Conservation (phyloP, 2,888 invertebrate genomes). For the Catocala fraxini region DNA sequence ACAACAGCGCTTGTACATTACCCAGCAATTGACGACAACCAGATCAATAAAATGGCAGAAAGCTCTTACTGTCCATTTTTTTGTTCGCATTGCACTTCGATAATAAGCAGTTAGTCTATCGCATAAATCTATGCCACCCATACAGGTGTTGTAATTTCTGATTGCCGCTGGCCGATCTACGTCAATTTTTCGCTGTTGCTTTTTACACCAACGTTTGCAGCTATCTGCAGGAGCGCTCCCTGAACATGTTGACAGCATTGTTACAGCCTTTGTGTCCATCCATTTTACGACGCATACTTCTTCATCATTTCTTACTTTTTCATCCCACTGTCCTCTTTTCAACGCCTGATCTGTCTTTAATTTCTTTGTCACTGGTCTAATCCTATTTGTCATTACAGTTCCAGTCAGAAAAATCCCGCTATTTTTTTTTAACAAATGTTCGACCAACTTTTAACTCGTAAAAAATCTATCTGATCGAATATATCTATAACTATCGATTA, state of each 20-base stretch:
- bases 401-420: too few relatives aligned
- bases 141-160: constrained; percentile 49
- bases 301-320: constrained; percentile 15
- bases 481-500: too few relatives aligned
- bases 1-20: constrained; percentile 37
- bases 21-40: constrained; percentile 40
- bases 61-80: constrained; percentile 26
- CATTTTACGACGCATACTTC: too few relatives aligned
- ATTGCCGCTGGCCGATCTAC: constrained; percentile 37
- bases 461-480: too few relatives aligned
- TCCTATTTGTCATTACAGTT: too few relatives aligned
- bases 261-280: too few relatives aligned
- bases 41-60: constrained; percentile 35
- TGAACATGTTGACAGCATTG: too few relatives aligned
- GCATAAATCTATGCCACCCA: constrained; percentile 55
- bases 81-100: too few relatives aligned
- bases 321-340: constrained; percentile 42
- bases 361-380: constrained; percentile 7
- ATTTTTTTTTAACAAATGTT: too few relatives aligned
- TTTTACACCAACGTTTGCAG: too few relatives aligned
- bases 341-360: constrained; percentile 37
- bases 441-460: constrained; percentile 20
- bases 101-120: too few relatives aligned
- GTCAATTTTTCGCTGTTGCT: constrained; percentile 19
- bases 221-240: too few relatives aligned